A percentile compares a stretch with the other conserved stretches of the same genome.
Conservation (phyloP, 2,888 invertebrate species). For the Escarpia spicata region DNA sequence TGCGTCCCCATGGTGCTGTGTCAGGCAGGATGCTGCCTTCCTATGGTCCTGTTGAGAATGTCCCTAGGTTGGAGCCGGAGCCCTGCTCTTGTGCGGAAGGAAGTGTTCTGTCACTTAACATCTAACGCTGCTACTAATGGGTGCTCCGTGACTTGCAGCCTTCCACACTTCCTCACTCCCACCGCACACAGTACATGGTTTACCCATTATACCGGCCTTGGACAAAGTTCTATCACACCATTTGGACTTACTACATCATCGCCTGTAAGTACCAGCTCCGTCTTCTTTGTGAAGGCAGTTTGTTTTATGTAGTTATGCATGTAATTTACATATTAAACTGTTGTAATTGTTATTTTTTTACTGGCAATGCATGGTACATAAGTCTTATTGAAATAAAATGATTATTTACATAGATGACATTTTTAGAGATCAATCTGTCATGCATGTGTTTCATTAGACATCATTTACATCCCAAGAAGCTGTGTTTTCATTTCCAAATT, state of each 20-base stretch:
- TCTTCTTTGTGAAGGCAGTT: background rate
- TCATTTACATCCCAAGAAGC: too few species aligned
- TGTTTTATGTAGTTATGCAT: background rate
- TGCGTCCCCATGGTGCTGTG: too few species aligned
- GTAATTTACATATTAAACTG: background rate
- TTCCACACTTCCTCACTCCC: background rate
- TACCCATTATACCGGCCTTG: background rate
- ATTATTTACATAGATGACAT: background rate
- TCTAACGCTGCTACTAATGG: background rate
- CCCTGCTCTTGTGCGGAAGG: background rate
- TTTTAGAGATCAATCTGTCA: background rate
- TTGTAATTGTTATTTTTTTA: background rate
- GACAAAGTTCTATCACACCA: background rate
- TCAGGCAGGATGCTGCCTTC: background rate
- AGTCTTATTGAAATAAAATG: background rate
- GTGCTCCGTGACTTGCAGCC: background rate
- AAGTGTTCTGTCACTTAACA: conserved; percentile 6
- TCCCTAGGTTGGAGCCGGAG: background rate
- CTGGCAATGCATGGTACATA: background rate
- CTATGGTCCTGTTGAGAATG: background rate
- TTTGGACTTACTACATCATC: background rate
- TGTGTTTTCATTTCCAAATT: too few species aligned
- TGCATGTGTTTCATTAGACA: too few species aligned
- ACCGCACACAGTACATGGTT: background rate
- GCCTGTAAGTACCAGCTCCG: background rate